A percentile compares a stretch with the other conserved stretches of the same genome.
These are phyloP conservation scores for Erpornis zantholeuca DNA, from an alignment of 2,113 vertebrate genomes.

Conservation along the genomic window DNA sequence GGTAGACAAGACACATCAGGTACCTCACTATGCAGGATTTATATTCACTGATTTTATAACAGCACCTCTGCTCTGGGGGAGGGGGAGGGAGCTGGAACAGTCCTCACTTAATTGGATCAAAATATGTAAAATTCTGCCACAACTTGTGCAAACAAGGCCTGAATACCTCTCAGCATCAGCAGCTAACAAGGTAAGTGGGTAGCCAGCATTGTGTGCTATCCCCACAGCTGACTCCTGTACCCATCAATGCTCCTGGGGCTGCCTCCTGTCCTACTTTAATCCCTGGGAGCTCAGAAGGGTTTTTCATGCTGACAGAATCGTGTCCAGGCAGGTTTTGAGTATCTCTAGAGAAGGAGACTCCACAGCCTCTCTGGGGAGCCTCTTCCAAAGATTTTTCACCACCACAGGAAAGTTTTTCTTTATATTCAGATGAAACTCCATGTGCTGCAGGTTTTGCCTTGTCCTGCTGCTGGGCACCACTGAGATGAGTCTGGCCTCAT, in stretches of 20 bases:
- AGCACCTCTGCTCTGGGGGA: not conserved
- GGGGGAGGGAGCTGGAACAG: not conserved
- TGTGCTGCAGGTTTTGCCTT: not conserved
- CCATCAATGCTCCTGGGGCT: not conserved
- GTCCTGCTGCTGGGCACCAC: not conserved
- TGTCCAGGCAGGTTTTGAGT: not conserved
- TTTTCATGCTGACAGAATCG: not conserved
- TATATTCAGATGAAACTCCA: accelerated
- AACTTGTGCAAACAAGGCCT: not conserved
- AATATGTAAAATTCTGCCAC: not conserved
- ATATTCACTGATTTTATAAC: not conserved
- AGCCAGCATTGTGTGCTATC: accelerated
- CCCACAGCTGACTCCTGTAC: not conserved
- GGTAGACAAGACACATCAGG: not conserved
- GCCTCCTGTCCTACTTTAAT: not conserved
- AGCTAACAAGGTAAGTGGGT: not conserved
- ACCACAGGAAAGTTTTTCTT: not conserved
- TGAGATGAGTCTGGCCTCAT: not conserved
- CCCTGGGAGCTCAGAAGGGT: not conserved
- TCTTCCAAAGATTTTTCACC: not conserved
- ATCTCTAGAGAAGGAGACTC: not conserved
- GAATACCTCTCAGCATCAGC: not conserved
- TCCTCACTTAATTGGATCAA: not conserved
- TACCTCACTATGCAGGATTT: not conserved
- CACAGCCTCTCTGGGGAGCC: not conserved